phyloP scores from a whole-genome alignment of 2,113 vertebrate species.

The Herpetotheres cachinnans region DNA sequence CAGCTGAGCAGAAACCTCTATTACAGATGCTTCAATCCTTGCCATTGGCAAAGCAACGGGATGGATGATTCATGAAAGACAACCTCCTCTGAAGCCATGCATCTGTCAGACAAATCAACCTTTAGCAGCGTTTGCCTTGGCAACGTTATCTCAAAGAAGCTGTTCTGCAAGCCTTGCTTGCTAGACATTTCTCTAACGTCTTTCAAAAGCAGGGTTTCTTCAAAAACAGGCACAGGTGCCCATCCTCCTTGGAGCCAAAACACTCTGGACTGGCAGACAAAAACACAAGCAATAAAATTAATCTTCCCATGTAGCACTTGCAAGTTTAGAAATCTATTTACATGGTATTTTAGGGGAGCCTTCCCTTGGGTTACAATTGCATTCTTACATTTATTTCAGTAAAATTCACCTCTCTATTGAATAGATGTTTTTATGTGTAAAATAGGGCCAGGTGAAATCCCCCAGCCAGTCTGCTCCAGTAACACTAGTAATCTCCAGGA shows the following conservation, averaged over 20 bases:
- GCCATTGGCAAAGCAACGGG: neutral
- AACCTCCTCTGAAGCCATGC: neutral
- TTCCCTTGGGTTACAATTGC: neutral
- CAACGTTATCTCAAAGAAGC: neutral
- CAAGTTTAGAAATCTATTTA: neutral
- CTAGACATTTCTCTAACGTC: neutral
- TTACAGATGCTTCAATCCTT: neutral
- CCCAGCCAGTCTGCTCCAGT: neutral
- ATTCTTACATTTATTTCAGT: neutral
- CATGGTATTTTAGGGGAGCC: neutral
- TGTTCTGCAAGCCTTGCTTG: neutral
- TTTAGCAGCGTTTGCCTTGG: neutral
- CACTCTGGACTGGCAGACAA: neutral
- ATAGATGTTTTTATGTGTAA: neutral
- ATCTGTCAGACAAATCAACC: neutral
- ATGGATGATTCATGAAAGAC: neutral
- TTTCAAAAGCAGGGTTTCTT: neutral
- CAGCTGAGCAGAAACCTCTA: neutral
- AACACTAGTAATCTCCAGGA: neutral
- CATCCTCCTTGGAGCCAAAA: neutral
- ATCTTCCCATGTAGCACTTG: neutral
- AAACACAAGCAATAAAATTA: neutral
- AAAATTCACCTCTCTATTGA: neutral
- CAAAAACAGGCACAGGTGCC: neutral
- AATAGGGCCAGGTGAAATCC: neutral